phyloP scores from a whole-genome alignment of 2,113 vertebrate species.

The Pholis gunnellus region DNA sequence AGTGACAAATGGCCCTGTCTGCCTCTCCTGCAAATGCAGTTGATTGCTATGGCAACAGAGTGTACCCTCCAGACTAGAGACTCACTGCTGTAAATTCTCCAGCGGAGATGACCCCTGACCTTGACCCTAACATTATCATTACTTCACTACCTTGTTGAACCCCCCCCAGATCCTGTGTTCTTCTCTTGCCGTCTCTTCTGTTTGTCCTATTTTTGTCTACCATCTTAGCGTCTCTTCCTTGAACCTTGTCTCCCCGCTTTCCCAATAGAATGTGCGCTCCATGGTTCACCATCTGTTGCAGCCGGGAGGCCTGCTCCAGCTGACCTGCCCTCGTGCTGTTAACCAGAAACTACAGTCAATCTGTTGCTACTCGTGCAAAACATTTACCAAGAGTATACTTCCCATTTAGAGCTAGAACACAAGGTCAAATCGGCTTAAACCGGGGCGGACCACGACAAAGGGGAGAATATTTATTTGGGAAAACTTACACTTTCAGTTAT shows the following conservation, averaged over 20 bases:
- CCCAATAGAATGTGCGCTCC: constrained; percentile 3
- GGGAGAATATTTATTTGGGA: background rate
- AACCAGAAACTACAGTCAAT: constrained; percentile 27
- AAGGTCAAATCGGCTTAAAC: constrained; percentile 7
- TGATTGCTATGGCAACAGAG: constrained; percentile 30
- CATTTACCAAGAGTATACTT: background rate
- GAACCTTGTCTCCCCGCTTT: background rate
- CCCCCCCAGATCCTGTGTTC: background rate
- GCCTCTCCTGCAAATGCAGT: constrained; percentile 8
- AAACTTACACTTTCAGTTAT: background rate
- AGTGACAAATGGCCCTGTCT: constrained; percentile 40
- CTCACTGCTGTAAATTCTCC: constrained; percentile 10
- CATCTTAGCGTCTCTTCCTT: background rate
- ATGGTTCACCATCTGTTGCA: constrained; percentile 46
- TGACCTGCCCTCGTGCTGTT: constrained; percentile 48
- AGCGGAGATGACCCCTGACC: constrained; percentile 36
- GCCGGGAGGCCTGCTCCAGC: constrained; percentile 27
- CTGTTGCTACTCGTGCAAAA: constrained; percentile 37
- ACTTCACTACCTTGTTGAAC: constrained; percentile 1
- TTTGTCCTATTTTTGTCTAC: constrained; percentile 7
- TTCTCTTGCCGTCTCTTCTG: background rate
- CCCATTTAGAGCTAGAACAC: background rate
- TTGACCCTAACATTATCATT: constrained; percentile 21
- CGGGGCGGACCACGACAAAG: background rate
- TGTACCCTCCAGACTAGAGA: constrained; percentile 11